Evolutionary conservation across 1,140 invertebrate species (phyloP).

Genomic region (Manduca sexta): DNA sequence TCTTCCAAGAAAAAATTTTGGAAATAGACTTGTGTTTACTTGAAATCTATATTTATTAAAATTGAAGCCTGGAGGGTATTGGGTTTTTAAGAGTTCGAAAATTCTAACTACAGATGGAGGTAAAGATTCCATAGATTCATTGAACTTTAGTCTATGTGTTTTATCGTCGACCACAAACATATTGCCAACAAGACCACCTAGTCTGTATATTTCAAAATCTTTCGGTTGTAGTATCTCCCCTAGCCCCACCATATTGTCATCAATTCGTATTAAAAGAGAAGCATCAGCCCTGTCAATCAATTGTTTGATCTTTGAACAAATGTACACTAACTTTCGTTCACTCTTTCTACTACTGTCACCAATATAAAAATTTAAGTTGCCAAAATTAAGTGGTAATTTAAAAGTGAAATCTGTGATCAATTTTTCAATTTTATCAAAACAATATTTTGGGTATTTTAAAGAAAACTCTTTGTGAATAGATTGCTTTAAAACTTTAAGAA

Average conservation of each 20-base stretch:
- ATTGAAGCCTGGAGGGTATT: not conserved
- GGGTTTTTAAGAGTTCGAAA: not conserved
- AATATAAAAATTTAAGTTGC: not conserved
- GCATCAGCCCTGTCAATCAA: not conserved
- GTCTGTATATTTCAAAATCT: not conserved
- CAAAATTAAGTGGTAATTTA: conserved; percentile 4
- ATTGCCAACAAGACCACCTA: not conserved
- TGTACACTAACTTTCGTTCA: not conserved
- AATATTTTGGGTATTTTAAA: no score
- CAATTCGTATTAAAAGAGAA: not conserved
- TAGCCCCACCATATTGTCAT: not conserved
- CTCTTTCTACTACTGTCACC: not conserved
- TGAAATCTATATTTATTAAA: conserved; percentile 4
- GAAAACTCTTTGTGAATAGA: no score
- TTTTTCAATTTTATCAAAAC: no score
- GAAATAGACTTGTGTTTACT: not conserved
- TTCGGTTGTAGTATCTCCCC: not conserved
- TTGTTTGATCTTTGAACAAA: not conserved
- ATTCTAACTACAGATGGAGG: not conserved
- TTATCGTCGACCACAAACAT: not conserved
- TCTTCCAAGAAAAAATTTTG: conserved; percentile 1
- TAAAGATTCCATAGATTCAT: not conserved
- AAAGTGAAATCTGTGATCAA: not conserved
- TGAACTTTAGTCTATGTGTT: not conserved
- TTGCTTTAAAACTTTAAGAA: no score